Base-by-base conservation (phyloP, 1,140 invertebrate species). In the Scaptomyza pallida region DNA sequence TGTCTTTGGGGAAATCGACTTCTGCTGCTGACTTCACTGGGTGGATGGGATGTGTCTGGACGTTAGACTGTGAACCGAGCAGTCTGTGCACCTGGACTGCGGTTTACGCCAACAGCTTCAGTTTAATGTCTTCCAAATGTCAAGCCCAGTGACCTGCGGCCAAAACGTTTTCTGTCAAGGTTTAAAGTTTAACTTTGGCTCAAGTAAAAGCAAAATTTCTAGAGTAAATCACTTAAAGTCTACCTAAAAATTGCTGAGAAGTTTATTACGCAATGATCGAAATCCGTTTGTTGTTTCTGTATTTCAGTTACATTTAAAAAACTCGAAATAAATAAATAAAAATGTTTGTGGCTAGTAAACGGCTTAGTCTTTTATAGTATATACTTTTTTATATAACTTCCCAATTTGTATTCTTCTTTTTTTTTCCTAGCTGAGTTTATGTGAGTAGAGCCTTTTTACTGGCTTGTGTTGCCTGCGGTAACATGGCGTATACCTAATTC, bases 111-210 rank as follows among this genome's bases (percentile, higher is more conserved):
- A 73, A 72, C 81, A 77, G 80, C 74, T 74, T 80, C 80, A 73
- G 73, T 81, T 85, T 86, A 86, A 86, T 86, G 80, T 85, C 80
- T 77, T 70, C 68, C 60, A 68, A 85, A 85, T 81, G 82, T 86
- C 81, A 86, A 77, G 73, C 45, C 56, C 50, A 64, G 13, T 47
- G 55, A 67, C 61, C 81, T 81, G 69, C 47, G 64, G 61, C 40
- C 44, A 26, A 2, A 15, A 6, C 21, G 47, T 50, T 43, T 35
- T 33, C 33, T 41, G 44, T 47, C 56, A 47, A 30, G 35, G 60
- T 62, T 78, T 71, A 26, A 56, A 75, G 43, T 62, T 63, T 10
- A 40, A 9, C 13, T 47, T n/a, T 30, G 21, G 30, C 52, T 40
- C 13, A 23, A 4, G 51, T 37, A n/a, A 30, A 30, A 30, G 26